Percentiles rank a stretch among this genome's conserved stretches.
Conservation (phyloP, 2,113 vertebrate species). For the Dasypus novemcinctus region DNA sequence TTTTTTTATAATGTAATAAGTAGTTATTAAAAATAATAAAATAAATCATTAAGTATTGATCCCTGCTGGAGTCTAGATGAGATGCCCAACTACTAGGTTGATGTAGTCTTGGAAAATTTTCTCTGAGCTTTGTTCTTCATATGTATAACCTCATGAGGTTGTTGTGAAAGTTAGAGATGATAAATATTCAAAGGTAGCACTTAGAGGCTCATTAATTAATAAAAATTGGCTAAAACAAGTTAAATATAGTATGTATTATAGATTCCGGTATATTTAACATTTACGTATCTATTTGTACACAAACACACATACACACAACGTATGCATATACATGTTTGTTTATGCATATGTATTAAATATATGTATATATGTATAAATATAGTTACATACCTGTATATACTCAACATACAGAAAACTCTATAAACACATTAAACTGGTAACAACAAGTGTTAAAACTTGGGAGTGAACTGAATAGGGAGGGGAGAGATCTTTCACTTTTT, state of each 20-base stretch:
- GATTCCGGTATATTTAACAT: neutral
- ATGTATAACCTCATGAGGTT: neutral
- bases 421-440: neutral
- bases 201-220: neutral
- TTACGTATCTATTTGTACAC: neutral
- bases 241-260: neutral
- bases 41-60: neutral
- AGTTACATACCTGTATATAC: neutral
- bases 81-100: neutral
- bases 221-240: neutral
- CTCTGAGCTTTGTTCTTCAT: conserved; percentile 27
- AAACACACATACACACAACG: neutral
- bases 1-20: neutral
- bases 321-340: neutral
- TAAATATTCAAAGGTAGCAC: neutral
- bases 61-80: neutral
- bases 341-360: neutral
- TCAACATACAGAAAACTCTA: neutral
- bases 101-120: neutral
- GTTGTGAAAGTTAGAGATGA: conserved; percentile 3
- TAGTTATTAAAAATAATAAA: neutral
- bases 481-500: neutral
- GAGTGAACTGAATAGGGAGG: neutral
- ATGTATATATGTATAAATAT: neutral
- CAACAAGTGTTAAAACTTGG: neutral